Percentiles rank a stretch among this genome's conserved stretches.
Evolutionary conservation across 37 sponge, comb jelly and placozoan genomes (phyloP).

Genomic region (Beroe ovata): DNA sequence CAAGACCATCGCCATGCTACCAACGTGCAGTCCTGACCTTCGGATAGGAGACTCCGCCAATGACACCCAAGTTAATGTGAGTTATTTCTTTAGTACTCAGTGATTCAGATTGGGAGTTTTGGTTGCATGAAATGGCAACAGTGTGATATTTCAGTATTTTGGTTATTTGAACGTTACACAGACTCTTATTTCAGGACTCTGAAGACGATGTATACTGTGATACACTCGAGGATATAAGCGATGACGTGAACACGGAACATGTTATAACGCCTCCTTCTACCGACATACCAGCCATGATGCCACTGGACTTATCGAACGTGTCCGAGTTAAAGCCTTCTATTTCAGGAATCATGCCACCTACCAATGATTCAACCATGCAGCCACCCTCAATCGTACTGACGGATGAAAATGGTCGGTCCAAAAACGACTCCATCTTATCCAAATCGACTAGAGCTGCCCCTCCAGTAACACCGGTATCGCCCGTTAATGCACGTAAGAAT

Average conservation of each 20-base stretch:
- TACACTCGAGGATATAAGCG: not conserved
- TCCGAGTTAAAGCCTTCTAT: too few species aligned
- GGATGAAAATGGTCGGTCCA: not conserved
- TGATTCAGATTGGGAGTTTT: too few species aligned
- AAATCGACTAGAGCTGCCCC: not conserved
- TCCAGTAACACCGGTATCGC: not conserved
- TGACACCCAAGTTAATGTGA: not conserved
- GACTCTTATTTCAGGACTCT: slow-evolving; percentile 48
- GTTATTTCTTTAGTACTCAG: too few species aligned
- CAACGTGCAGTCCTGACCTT: not conserved
- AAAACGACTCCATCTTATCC: too few species aligned
- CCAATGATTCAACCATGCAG: not conserved
- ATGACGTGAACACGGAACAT: not conserved
- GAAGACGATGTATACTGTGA: slow-evolving; percentile 46
- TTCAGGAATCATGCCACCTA: too few species aligned
- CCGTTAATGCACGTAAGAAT: not conserved
- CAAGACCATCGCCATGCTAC: not conserved
- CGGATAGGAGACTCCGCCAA: not conserved
- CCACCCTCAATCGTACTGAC: not conserved
- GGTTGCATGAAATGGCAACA: too few species aligned
- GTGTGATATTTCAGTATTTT: too few species aligned
- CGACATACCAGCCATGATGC: not conserved
- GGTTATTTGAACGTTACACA: too few species aligned
- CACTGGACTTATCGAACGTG: too few species aligned
- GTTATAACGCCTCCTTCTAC: slow-evolving; percentile 1